Evolutionary conservation across 2,888 invertebrate genomes (phyloP), one percentile per base, ranked within the genome.

Genomic region (Ecliptopera silaceata): DNA sequence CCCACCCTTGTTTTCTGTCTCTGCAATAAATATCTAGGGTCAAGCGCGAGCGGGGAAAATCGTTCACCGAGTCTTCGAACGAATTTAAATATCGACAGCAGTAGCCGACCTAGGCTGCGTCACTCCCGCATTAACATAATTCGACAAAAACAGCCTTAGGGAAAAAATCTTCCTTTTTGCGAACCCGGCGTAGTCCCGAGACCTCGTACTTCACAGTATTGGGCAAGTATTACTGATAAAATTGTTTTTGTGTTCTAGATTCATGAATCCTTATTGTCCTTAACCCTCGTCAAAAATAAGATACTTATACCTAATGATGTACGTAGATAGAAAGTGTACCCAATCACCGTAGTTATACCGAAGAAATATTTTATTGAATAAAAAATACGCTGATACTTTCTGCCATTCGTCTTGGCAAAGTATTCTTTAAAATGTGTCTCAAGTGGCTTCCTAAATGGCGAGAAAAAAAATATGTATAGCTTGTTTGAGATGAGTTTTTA

Each of bases 51-150:
- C 64, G 46, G 56, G 70, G 22, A 79, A 82, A 77, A 76, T 74
- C 71, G 75, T 72, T 75, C 71, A 74, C 26, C 72, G 74, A 74
- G 73, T 74, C 73, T 73, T 74, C 65, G 73, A 69, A 69, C 72
- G 76, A 81, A 88, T 87, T 87, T 87, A 86, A 88, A 88, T 88
- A 86, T 88, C 77, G 81, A 80, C 80, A 82, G 81, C 80, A 82
- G 81, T 82, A 81, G 81, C 80, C 70, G 79, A 70, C 69, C 73
- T 74, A 70, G 79, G 76, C 80, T 76, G 79, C 82, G 82, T 83
- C 88, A 82, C 78, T 81, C 74, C 68, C 62, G 64, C 74, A 88
- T 89, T 89, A 87, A 80, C 88, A 89, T 90, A 90, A 88, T 85
- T 85, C 82, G 80, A 82, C 84, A 86, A 86, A 88, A 87, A 87